These are phyloP conservation scores for Acrocephalus kingi DNA, from an alignment of 2,113 vertebrate species.

Conservation along the genomic window DNA sequence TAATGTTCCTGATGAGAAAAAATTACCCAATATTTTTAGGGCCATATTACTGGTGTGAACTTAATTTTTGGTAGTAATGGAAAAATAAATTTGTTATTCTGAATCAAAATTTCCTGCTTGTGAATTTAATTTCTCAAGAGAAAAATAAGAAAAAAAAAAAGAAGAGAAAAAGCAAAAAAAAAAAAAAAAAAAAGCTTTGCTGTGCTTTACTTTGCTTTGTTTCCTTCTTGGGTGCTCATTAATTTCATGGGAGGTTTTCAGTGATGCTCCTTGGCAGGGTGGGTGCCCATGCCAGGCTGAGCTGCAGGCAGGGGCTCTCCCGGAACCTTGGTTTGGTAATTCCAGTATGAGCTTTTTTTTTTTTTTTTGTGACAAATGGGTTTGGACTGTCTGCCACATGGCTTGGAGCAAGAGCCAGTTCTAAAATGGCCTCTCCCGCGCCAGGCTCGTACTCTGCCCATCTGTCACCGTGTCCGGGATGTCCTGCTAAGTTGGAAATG, in stretches of 20 bases:
- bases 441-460: neutral
- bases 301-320: neutral
- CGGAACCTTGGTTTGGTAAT: neutral
- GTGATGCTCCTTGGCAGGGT: neutral
- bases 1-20: neutral
- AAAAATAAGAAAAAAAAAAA: neutral
- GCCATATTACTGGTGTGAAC: neutral
- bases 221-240: neutral
- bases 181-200: neutral
- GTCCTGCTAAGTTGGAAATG: neutral
- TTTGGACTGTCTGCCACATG: conserved; percentile 13
- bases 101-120: neutral
- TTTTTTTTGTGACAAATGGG: neutral
- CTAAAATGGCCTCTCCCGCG: neutral
- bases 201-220: neutral
- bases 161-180: too few relatives aligned
- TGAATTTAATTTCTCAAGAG: neutral
- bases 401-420: neutral
- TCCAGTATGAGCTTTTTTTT: neutral
- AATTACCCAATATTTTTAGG: neutral
- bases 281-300: accelerated
- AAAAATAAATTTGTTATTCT: neutral
- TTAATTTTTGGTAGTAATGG: neutral
- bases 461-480: neutral
- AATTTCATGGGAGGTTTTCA: neutral